Percentiles rank a stretch among this genome's conserved stretches.
These are phyloP conservation scores for Xerus inauris DNA, from an alignment of 2,113 vertebrate species.

Conservation along the genomic window DNA sequence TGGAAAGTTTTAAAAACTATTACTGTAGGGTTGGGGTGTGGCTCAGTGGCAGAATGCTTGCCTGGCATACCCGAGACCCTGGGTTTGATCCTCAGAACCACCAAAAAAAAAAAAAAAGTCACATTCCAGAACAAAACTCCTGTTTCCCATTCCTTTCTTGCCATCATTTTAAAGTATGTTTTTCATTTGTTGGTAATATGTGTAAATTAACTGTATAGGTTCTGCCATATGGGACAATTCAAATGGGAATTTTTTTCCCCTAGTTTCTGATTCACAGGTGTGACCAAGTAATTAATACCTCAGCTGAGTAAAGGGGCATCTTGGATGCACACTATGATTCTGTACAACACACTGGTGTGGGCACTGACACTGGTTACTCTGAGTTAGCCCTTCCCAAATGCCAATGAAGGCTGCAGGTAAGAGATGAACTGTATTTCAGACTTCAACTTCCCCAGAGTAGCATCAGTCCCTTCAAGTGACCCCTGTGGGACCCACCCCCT, in stretches of 20 bases:
- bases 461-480: not conserved
- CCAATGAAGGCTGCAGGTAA: not conserved
- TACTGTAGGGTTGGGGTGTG: not conserved
- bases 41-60: not conserved
- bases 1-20: constrained; percentile 11
- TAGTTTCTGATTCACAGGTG: not conserved
- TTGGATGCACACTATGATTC: not conserved
- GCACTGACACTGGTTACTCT: not conserved
- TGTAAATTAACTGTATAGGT: not conserved
- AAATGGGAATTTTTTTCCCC: not conserved
- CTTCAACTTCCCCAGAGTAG: not conserved
- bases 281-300: not conserved
- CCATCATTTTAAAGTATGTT: not conserved
- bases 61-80: not conserved
- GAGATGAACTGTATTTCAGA: not conserved
- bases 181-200: not conserved
- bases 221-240: not conserved
- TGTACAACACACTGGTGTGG: too few species aligned
- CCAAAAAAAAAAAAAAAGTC: not conserved
- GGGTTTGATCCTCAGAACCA: not conserved
- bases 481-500: not conserved
- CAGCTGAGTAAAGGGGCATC: not conserved
- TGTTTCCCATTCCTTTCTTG: not conserved
- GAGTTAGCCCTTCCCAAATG: not conserved
- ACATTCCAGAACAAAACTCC: not conserved